These are phyloP conservation scores for Pogonocichla stellata DNA, from an alignment of 2,113 vertebrate species.

Conservation along the genomic window DNA sequence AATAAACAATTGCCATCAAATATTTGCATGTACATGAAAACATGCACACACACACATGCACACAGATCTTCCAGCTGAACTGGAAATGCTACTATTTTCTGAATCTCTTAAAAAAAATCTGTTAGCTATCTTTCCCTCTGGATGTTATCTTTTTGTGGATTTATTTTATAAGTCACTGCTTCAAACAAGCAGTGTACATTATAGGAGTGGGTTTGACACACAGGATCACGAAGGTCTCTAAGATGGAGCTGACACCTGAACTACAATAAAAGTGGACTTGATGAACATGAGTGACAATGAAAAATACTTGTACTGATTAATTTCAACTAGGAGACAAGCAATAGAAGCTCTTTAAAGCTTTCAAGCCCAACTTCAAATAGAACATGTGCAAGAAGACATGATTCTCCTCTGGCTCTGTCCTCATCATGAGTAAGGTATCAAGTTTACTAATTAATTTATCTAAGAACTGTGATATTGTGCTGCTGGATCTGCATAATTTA, in stretches of 20 bases:
- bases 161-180: not conserved
- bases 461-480: not conserved
- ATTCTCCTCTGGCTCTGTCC: not conserved
- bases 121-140: not conserved
- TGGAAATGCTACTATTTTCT: not conserved
- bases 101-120: not conserved
- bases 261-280: not conserved
- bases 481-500: not conserved
- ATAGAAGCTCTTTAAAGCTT: not conserved
- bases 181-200: not conserved
- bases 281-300: not conserved
- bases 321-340: not conserved
- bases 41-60: not conserved
- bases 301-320: not conserved
- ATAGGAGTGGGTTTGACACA: accelerated
- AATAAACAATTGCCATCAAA: not conserved
- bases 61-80: not conserved
- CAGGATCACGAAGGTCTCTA: not conserved
- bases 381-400: not conserved
- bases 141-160: not conserved
- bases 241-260: not conserved
- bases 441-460: not conserved
- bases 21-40: accelerated
- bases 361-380: not conserved
- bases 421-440: not conserved